Conservation (phyloP, 2,113 vertebrate species). For the Misgurnus anguillicaudatus region DNA sequence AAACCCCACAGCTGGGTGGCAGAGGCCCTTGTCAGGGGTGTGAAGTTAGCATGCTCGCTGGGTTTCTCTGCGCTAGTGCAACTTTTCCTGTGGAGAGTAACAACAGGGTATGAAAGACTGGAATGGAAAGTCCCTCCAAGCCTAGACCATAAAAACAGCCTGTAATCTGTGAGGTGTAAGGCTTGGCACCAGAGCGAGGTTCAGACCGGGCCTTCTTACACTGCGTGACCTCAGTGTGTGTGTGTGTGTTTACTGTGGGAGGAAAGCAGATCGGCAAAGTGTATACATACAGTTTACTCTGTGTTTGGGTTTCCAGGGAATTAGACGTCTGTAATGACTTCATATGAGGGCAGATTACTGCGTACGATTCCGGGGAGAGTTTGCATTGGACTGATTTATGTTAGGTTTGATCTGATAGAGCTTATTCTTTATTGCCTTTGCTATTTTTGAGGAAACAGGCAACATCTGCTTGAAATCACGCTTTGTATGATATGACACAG, state of each 20-base stretch:
- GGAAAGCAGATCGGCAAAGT: slow-evolving; percentile 9
- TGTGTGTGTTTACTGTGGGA: slow-evolving; percentile 35
- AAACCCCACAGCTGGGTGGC: background rate
- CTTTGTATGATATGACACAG: background rate
- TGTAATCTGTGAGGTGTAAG: slow-evolving; percentile 54
- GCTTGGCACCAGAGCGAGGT: slow-evolving; percentile 47
- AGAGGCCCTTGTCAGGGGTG: background rate
- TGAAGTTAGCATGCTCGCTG: background rate
- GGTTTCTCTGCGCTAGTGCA: background rate
- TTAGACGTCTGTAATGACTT: slow-evolving; percentile 36
- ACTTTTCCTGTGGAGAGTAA: slow-evolving; percentile 28
- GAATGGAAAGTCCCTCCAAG: slow-evolving; percentile 47
- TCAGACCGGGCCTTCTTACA: slow-evolving; percentile 53
- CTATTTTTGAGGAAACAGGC: background rate
- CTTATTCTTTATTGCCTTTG: slow-evolving; percentile 2
- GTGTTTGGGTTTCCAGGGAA: slow-evolving; percentile 46
- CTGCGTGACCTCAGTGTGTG: slow-evolving; percentile 41
- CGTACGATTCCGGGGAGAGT: background rate
- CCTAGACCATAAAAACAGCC: slow-evolving; percentile 40
- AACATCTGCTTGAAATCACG: slow-evolving; percentile 13
- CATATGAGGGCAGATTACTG: slow-evolving; percentile 43
- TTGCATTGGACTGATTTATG: slow-evolving; percentile 2
- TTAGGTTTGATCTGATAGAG: slow-evolving; percentile 3
- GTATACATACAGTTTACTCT: slow-evolving; percentile 28
- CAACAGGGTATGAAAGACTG: slow-evolving; percentile 6